phyloP scores from a whole-genome alignment of 2,797 vertebrate genomes.

The Echiichthys vipera region DNA sequence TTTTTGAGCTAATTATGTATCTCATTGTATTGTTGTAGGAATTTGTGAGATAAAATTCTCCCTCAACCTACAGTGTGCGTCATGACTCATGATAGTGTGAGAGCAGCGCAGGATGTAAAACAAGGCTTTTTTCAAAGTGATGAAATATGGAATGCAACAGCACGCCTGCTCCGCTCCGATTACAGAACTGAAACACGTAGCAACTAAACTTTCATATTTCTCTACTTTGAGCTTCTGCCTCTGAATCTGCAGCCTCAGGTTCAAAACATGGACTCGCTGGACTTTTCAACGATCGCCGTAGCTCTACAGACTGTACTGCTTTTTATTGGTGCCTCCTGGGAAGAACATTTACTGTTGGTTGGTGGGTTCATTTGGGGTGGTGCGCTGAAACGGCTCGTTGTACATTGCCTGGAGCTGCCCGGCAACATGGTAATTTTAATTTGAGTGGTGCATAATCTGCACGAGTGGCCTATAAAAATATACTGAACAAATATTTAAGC shows the following conservation, averaged over 20 bases:
- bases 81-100: slow-evolving; percentile 27
- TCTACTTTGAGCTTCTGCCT: background rate
- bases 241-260: slow-evolving; percentile 51
- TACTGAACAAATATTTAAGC: no score
- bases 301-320: slow-evolving; percentile 22
- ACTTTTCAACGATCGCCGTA: slow-evolving; percentile 4
- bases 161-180: slow-evolving; percentile 50
- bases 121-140: slow-evolving; percentile 27
- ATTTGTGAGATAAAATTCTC: slow-evolving; percentile 45
- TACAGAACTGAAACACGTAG: slow-evolving; percentile 42
- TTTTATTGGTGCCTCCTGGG: slow-evolving; percentile 21
- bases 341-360: slow-evolving; percentile 27
- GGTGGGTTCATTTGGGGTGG: slow-evolving; percentile 16
- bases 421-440: background rate
- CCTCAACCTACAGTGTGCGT: slow-evolving; percentile 29
- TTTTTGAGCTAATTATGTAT: slow-evolving; percentile 73
- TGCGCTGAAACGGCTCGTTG: background rate
- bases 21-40: slow-evolving; percentile 51
- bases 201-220: slow-evolving; percentile 19
- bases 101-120: slow-evolving; percentile 18
- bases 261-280: slow-evolving; percentile 25
- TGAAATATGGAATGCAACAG: slow-evolving; percentile 18
- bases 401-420: slow-evolving; percentile 27
- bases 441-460: background rate
- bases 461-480: no score